These are phyloP conservation scores for Lanius ludovicianus DNA, from an alignment of 2,113 vertebrate genomes.

Conservation along the genomic window DNA sequence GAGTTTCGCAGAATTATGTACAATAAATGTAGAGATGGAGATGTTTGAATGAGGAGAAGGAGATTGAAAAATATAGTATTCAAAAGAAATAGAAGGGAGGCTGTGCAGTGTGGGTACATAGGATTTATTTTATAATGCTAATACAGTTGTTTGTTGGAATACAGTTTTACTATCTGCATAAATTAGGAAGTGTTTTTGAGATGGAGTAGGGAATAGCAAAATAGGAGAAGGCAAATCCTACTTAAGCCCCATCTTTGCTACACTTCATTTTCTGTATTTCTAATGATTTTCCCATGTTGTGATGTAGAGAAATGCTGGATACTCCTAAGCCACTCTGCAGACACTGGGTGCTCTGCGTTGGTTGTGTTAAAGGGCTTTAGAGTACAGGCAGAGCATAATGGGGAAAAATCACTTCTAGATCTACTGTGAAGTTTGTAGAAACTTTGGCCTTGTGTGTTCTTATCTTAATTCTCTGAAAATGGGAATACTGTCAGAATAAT, in stretches of 20 bases:
- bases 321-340: background rate
- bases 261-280: background rate
- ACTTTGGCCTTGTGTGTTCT: background rate
- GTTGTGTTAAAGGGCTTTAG: background rate
- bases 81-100: background rate
- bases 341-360: background rate
- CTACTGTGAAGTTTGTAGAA: background rate
- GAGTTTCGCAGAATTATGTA: background rate
- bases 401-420: background rate
- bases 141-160: constrained; percentile 12
- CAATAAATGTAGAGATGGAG: background rate
- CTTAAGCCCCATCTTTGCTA: background rate
- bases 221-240: background rate
- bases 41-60: background rate
- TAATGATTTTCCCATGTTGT: background rate
- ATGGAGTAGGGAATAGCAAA: background rate
- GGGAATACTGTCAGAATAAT: background rate
- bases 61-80: background rate
- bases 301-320: background rate
- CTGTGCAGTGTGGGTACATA: background rate
- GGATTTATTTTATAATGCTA: background rate
- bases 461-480: background rate
- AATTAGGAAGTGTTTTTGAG: background rate
- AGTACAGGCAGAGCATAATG: background rate
- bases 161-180: background rate